Percentiles rank a stretch among this genome's conserved stretches.
Evolutionary conservation across 2,888 invertebrate species (phyloP).

Genomic region (Agrotis clavis): DNA sequence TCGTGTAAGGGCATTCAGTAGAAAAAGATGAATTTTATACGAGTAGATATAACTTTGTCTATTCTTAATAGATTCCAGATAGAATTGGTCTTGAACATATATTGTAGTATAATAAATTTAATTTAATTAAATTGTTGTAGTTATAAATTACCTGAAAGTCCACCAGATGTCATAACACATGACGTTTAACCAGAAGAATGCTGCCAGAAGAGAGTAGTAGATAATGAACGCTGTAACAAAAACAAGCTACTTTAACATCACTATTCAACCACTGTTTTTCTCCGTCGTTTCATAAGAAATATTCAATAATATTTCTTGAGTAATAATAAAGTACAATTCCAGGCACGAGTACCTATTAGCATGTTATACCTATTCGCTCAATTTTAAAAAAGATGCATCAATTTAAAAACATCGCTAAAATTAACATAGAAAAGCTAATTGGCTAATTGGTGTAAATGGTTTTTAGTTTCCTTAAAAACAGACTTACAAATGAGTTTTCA

Average conservation of each 20-base stretch:
- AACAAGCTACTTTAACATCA: not conserved
- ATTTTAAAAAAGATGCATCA: not conserved
- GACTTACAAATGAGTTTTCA: not conserved
- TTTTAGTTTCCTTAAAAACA: not conserved
- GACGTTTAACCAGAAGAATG: slow-evolving; percentile 94
- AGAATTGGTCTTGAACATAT: no score
- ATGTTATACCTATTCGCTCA: not conserved
- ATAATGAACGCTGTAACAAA: slow-evolving; percentile 91
- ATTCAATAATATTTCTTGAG: not conserved
- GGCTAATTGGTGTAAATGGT: not conserved
- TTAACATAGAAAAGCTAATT: slow-evolving; percentile 9
- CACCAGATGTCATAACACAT: slow-evolving; percentile 95
- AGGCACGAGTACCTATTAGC: not conserved
- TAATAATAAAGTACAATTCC: not conserved
- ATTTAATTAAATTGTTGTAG: no score
- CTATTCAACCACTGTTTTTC: no score
- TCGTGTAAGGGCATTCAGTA: no score
- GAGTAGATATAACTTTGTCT: no score
- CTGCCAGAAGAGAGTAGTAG: slow-evolving; percentile 92
- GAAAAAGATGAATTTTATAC: no score
- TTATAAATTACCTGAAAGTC: slow-evolving; percentile 93
- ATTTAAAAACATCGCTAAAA: not conserved
- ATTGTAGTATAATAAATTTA: no score
- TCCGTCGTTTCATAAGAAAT: not conserved
- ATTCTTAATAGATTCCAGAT: no score